Percentiles rank a stretch among this genome's conserved stretches.
Evolutionary conservation across 2,888 invertebrate genomes (phyloP).

Genomic region (Gari tellinella): DNA sequence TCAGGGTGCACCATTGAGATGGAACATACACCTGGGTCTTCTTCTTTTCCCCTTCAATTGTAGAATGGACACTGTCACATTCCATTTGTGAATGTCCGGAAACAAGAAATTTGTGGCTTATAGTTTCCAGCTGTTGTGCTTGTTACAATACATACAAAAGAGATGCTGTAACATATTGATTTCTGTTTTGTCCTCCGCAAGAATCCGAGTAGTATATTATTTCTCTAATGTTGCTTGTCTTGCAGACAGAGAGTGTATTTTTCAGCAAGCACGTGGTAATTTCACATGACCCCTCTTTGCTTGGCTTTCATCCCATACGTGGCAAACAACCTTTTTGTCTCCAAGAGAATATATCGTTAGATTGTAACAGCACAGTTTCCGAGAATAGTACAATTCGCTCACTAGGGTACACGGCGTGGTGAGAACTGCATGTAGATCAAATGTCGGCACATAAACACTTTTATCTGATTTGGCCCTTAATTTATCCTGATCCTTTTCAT

Average conservation of each 20-base stretch:
- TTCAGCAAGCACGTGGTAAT: slow-evolving; percentile 24
- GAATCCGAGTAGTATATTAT: slow-evolving; percentile 32
- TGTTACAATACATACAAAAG: slow-evolving; percentile 11
- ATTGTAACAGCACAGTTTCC: slow-evolving; percentile 45
- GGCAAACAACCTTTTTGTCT: slow-evolving; percentile 4
- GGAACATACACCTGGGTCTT: slow-evolving; percentile 34
- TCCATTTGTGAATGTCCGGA: slow-evolving; percentile 52
- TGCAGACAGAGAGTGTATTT: not conserved
- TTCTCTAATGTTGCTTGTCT: slow-evolving; percentile 17
- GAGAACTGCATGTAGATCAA: slow-evolving; percentile 29
- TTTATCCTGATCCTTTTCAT: slow-evolving; percentile 29
- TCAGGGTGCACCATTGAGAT: slow-evolving; percentile 40
- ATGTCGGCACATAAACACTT: slow-evolving; percentile 11
- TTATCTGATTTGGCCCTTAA: slow-evolving; percentile 3
- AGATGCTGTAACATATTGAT: slow-evolving; percentile 40
- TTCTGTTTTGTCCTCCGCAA: slow-evolving; percentile 49
- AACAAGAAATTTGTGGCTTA: slow-evolving; percentile 43
- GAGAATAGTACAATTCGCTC: slow-evolving; percentile 35
- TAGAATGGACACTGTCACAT: slow-evolving; percentile 36
- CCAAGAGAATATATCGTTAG: slow-evolving; percentile 31
- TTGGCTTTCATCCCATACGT: slow-evolving; percentile 23
- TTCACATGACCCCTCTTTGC: slow-evolving; percentile 34
- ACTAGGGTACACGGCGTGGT: slow-evolving; percentile 36
- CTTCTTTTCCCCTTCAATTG: slow-evolving; percentile 44
- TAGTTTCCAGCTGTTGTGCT: not conserved